These are phyloP conservation scores for Galagoides demidoff DNA, from an alignment of 2,797 vertebrate species.

Conservation along the genomic window DNA sequence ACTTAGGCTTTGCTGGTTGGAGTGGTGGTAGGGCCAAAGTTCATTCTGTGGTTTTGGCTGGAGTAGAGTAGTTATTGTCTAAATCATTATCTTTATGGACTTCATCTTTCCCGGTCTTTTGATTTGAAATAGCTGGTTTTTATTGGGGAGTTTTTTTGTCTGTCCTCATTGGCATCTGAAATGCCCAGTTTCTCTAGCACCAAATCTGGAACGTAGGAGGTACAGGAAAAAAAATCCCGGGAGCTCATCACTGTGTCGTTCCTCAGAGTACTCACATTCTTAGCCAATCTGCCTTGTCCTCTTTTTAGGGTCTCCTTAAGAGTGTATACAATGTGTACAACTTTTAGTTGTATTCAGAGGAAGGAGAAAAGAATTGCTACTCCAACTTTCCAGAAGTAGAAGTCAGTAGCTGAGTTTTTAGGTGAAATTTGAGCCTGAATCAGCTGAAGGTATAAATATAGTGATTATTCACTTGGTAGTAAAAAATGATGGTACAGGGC, in stretches of 20 bases:
- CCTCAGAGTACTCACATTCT: neutral
- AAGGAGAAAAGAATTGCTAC: neutral
- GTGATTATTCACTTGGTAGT: neutral
- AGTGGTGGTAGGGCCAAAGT: neutral
- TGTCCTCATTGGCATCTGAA: neutral
- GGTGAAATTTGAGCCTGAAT: neutral
- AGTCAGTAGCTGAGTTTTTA: neutral
- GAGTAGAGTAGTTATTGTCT: neutral
- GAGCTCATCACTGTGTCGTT: neutral
- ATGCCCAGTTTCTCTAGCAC: neutral
- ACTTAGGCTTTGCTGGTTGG: neutral
- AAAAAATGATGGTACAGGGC: neutral
- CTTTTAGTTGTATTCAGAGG: neutral
- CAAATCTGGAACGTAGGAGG: neutral
- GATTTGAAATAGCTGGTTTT: neutral
- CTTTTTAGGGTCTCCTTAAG: neutral
- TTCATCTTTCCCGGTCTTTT: neutral
- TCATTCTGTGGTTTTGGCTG: neutral
- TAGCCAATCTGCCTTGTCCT: neutral
- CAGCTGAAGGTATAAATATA: neutral
- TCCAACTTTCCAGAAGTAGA: neutral
- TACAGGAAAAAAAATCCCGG: neutral
- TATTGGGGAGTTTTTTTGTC: neutral
- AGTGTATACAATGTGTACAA: neutral
- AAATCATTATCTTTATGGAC: neutral